Evolutionary conservation across 2,888 invertebrate genomes (phyloP), one percentile per base, ranked within the genome.

Genomic region (Schizotus pectinicornis): DNA sequence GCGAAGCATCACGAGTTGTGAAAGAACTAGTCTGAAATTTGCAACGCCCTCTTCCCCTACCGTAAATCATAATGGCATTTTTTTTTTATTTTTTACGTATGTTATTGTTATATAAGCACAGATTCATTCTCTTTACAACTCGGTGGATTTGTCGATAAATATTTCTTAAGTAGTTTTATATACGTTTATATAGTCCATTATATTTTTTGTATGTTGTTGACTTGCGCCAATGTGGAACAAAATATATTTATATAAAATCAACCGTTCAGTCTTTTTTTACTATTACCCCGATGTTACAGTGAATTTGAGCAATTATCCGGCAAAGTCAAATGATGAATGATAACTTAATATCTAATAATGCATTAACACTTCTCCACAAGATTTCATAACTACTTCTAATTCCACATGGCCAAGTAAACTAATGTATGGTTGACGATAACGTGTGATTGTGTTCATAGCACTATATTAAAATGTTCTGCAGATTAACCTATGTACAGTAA

Each of bases 221-320:
- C 80, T 80, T 80, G 79, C 77, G 80, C 80, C 80, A 79, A 78
- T 79, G 80, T 80, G 80, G 80, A 80, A 79, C 73, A 75, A 77
- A 79, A 79, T 79, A 79, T 79, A 79, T 79, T 79, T 79, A 78
- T 79, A 79, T 72, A 76, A 78, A 77, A 22, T 22, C 22, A 78
- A 47, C 38, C 33, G 34, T 37, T 51, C 14, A 51, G 37, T 56
- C 47, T 54, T 32, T 22, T 56, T 59, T 59, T 59, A 73, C 65
- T 67, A 65, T 52, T 60, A 43, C 50, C 45, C 49, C 47, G 37
- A 8, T 14, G 37, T 22, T 22, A 22, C 36, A 35, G 36, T 46
- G 46, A 30, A 48, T 52, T 47, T 45, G 31, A 7, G 22, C 22
- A 22, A 22, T 22, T 22, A 3, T 22, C 22, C 22, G 22, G 22